phyloP scores from a whole-genome alignment of 2,888 invertebrate species.

The Eupithecia centaureata region DNA sequence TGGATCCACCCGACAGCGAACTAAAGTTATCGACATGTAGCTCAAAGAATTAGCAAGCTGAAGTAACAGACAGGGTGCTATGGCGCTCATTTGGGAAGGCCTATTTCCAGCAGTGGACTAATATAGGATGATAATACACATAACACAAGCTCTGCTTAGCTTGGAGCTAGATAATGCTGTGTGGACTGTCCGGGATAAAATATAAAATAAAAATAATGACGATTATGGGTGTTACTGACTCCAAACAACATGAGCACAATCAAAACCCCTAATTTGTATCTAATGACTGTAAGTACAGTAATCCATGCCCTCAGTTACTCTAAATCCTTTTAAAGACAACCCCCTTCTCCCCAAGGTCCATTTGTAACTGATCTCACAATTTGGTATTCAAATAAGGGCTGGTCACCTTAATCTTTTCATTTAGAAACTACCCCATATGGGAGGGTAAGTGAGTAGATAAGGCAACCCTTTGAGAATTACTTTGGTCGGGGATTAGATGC shows the following conservation, averaged over 20 bases:
- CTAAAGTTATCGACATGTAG: too few species aligned
- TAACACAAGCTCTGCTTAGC: too few species aligned
- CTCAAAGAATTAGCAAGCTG: too few species aligned
- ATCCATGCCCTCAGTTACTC: constrained; percentile 22
- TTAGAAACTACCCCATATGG: constrained; percentile 46
- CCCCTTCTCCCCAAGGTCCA: constrained; percentile 19
- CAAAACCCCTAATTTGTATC: neutral
- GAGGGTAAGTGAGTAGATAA: constrained; percentile 52
- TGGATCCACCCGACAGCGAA: too few species aligned
- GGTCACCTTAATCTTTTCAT: constrained; percentile 75
- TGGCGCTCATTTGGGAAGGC: too few species aligned
- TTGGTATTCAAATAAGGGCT: constrained; percentile 61
- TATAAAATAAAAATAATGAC: too few species aligned
- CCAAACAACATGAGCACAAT: neutral
- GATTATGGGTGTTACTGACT: too few species aligned
- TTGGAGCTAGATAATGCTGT: too few species aligned
- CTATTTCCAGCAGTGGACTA: too few species aligned
- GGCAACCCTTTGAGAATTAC: constrained; percentile 55
- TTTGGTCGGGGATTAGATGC: constrained; percentile 51
- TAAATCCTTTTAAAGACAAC: constrained; percentile 39
- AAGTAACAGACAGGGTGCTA: too few species aligned
- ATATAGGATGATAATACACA: too few species aligned
- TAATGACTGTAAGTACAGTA: neutral
- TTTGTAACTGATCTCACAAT: constrained; percentile 55
- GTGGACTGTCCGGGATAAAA: too few species aligned